phyloP scores from a whole-genome alignment of 2,888 invertebrate species.

The Neoascia interrupta region DNA sequence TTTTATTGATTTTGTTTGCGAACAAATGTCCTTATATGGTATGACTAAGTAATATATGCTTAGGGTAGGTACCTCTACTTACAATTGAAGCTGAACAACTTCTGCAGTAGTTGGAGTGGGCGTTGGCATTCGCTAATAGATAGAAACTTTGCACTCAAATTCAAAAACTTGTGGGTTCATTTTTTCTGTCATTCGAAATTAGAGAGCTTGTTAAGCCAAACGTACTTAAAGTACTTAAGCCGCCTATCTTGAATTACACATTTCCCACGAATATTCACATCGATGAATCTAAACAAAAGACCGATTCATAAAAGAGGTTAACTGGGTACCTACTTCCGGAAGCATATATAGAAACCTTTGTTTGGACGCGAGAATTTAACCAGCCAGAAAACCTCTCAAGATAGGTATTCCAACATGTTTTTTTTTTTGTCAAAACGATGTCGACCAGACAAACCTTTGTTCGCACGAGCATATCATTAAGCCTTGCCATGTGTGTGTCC shows the following conservation, averaged over 20 bases:
- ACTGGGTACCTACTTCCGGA: conserved; percentile 63
- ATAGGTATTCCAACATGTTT: not conserved
- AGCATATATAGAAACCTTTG: conserved; percentile 29
- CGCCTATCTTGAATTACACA: conserved; percentile 19
- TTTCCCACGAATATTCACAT: conserved; percentile 55
- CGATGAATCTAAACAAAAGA: conserved; percentile 39
- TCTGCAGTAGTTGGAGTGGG: conserved; percentile 32
- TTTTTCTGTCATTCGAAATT: too few relatives aligned
- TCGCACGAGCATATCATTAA: conserved; percentile 45
- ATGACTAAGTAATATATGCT: conserved; percentile 49
- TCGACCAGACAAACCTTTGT: conserved; percentile 53
- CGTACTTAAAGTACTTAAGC: too few relatives aligned
- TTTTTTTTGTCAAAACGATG: conserved; percentile 21
- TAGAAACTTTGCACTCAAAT: too few relatives aligned
- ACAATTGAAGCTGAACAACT: not conserved
- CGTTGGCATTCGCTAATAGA: conserved; percentile 57
- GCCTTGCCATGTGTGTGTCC: conserved; percentile 46
- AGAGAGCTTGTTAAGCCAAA: too few relatives aligned
- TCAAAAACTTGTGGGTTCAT: too few relatives aligned
- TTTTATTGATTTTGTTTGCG: conserved; percentile 60
- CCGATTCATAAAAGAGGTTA: conserved; percentile 20
- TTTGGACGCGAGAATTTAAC: not conserved
- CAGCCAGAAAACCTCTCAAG: not conserved
- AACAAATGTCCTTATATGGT: conserved; percentile 66
- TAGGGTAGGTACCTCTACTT: conserved; percentile 49